Base-by-base conservation (phyloP, 2,113 vertebrate species). In the Puntigrus tetrazona region DNA sequence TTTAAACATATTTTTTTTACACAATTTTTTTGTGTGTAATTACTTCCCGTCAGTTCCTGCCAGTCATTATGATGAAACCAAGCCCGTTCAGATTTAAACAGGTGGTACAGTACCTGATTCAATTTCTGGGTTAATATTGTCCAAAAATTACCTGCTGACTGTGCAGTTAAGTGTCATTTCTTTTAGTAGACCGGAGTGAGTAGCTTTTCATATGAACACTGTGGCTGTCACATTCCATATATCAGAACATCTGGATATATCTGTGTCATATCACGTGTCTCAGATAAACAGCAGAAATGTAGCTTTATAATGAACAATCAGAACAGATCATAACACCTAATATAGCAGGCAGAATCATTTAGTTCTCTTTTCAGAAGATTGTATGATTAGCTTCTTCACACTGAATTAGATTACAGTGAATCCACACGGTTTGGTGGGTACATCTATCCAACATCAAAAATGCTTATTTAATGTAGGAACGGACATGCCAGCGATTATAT, bases 181-280 rank as follows among this genome's bases (percentile, higher is more conserved):
- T 55, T 36, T 4, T 55, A 75, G 43, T 34, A 34, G 1, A 25
- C 4, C 14, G 50, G 7, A 47, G 59, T 63, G 25, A 78, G 22
- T 27, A 78, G 5, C 22, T 67, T n/a, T 31, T 55, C 55, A n/a
- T 50, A 9, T 55, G 22, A 79, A 63, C 50, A 22, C 47, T 59
- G 69, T 70, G 43, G 20, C 45, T 43, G n/a, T 8, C 43, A 36
- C 72, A 22, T 50, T 4, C 22, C 74, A 52, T 76, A 20, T 31
- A 75, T 75, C 72, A 75, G 18, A 75, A 76, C 31, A 75, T 81
- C 67, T 86, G 59, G 63, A 81, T 81, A 81, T 84, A 41, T 69
- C 6, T 86, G 81, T 84, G 29, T 25, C 74, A 55, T 78, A 38
- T 25, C 52, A 84, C 65, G 63, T 81, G n/a, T 80, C 74, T 18